Evolutionary conservation across 2,797 vertebrate species (phyloP).

Genomic region (Dermochelys coriacea): DNA sequence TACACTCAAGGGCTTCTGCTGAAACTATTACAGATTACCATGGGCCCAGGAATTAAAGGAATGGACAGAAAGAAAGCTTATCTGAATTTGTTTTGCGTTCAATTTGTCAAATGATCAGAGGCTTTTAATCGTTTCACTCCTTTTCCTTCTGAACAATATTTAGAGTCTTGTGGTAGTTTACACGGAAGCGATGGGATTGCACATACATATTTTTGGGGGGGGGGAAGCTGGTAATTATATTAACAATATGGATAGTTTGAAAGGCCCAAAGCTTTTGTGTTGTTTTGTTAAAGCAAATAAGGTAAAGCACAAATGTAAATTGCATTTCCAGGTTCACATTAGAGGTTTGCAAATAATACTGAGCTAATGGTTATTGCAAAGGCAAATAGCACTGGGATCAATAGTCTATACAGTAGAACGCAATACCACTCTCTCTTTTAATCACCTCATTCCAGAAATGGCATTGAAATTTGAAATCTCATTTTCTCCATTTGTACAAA

Average conservation of each 20-base stretch:
- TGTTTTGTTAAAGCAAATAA: constrained; percentile 87
- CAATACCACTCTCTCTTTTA: constrained; percentile 97
- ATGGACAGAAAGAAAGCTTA: constrained; percentile 36
- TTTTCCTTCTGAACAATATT: constrained; percentile 68
- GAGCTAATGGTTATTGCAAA: constrained; percentile 98
- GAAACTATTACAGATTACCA: neutral
- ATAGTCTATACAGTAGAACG: constrained; percentile 91
- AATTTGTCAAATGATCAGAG: constrained; percentile 70
- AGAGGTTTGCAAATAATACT: constrained; percentile 87
- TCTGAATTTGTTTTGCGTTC: constrained; percentile 56
- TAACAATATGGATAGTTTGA: constrained; percentile 85
- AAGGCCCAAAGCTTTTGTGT: constrained; percentile 84
- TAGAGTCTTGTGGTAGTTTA: constrained; percentile 75
- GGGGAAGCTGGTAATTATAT: constrained; percentile 84
- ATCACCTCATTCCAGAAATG: constrained; percentile 96
- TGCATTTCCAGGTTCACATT: constrained; percentile 85
- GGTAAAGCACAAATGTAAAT: constrained; percentile 86
- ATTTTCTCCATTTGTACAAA: constrained; percentile 93
- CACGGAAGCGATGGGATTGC: constrained; percentile 82
- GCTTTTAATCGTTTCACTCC: constrained; percentile 64
- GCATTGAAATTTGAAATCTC: constrained; percentile 93
- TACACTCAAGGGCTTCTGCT: neutral
- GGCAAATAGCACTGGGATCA: constrained; percentile 98
- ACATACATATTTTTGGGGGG: constrained; percentile 78
- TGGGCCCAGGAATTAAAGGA: constrained; percentile 21